Percentiles rank a stretch among this genome's conserved stretches.
phyloP scores from a whole-genome alignment of 2,888 invertebrate species.

The Sceliomorpha sp. region DNA sequence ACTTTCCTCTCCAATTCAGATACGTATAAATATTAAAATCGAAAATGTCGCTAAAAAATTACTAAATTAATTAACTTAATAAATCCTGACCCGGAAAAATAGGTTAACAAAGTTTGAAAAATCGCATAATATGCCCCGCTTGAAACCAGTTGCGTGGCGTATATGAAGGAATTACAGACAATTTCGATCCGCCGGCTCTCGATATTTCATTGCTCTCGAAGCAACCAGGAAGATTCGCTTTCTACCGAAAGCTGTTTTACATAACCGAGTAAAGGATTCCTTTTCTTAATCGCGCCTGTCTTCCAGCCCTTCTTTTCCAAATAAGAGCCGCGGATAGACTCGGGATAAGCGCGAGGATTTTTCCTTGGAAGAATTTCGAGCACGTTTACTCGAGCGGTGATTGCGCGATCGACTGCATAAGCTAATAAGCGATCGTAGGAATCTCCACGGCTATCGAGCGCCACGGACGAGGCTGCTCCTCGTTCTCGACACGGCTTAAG shows the following conservation, averaged over 20 bases:
- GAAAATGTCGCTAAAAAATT: too few relatives aligned
- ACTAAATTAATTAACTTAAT: too few relatives aligned
- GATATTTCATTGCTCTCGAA: too few relatives aligned
- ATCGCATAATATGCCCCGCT: too few relatives aligned
- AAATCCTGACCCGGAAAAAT: too few relatives aligned
- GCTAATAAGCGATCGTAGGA: slow-evolving; percentile 45
- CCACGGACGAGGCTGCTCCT: slow-evolving; percentile 15
- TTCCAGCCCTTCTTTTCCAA: slow-evolving; percentile 1
- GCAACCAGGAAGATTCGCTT: too few relatives aligned
- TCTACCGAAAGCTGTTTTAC: slow-evolving; percentile 24
- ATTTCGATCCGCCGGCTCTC: too few relatives aligned
- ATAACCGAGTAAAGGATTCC: slow-evolving; percentile 26
- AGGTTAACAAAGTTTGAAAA: too few relatives aligned
- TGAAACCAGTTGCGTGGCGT: too few relatives aligned
- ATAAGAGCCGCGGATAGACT: not conserved
- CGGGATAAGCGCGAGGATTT: not conserved
- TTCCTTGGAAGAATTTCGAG: slow-evolving; percentile 17
- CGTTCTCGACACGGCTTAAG: not conserved
- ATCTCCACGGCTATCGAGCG: slow-evolving; percentile 22
- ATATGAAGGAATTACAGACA: too few relatives aligned
- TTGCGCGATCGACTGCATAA: slow-evolving; percentile 50
- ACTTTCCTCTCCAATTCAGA: too few relatives aligned
- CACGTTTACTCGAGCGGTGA: slow-evolving; percentile 25
- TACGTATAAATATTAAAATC: too few relatives aligned
- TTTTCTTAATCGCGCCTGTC: slow-evolving; percentile 2